phyloP scores from a whole-genome alignment of 2,113 vertebrate genomes.

The Limnothrissa miodon region DNA sequence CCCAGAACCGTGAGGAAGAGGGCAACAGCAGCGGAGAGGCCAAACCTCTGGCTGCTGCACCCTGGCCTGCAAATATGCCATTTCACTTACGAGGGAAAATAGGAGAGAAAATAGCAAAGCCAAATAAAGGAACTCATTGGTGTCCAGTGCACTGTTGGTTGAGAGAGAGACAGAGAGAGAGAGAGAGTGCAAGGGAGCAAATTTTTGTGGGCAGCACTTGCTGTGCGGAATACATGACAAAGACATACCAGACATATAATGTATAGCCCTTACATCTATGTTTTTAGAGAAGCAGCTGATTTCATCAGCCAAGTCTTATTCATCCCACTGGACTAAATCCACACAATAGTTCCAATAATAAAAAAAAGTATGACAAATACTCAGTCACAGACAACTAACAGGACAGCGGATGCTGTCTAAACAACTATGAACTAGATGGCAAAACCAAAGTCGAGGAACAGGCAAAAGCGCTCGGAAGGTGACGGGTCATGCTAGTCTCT shows the following conservation, averaged over 20 bases:
- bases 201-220: constrained; percentile 67
- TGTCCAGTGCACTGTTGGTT: constrained; percentile 10
- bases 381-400: constrained; percentile 1
- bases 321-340: neutral
- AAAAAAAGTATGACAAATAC: neutral
- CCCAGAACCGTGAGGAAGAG: neutral
- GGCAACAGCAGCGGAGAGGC: neutral
- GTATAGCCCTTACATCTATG: neutral
- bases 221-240: constrained; percentile 56
- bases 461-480: constrained; percentile 31
- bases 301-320: neutral
- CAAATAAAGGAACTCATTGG: neutral
- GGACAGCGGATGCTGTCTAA: constrained; percentile 6
- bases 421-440: constrained; percentile 24
- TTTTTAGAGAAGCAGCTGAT: neutral
- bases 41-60: neutral
- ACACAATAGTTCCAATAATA: neutral
- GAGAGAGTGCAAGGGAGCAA: constrained; percentile 14
- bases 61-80: neutral
- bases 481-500: constrained; percentile 41
- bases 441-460: constrained; percentile 29
- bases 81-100: constrained; percentile 7
- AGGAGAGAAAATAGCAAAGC: constrained; percentile 9
- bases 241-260: constrained; percentile 63
- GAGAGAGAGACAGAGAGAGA: neutral